Conservation (phyloP, 2,888 invertebrate genomes). For the Pilophorus perplexus region DNA sequence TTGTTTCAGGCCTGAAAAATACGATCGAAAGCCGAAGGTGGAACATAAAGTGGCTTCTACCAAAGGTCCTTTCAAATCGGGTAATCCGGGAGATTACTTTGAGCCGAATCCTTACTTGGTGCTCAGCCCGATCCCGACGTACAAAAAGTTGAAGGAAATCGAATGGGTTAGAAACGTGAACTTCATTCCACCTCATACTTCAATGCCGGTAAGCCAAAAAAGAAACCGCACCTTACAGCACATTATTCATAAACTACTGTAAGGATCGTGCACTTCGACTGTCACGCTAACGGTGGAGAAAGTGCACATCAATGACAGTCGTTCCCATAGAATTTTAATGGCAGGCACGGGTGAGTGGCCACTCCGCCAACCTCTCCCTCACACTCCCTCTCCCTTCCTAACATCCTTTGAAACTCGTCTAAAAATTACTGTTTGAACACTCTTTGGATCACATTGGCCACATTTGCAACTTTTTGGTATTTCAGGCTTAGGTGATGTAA, state of each 20-base stretch:
- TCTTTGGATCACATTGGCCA: no score
- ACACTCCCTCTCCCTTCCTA: no score
- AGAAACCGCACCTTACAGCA: no score
- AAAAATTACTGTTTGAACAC: no score
- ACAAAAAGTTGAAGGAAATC: conserved; percentile 30
- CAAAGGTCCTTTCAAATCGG: conserved; percentile 30
- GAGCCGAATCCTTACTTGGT: conserved; percentile 53
- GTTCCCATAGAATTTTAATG: no score
- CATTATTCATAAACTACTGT: no score
- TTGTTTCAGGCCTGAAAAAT: conserved; percentile 25
- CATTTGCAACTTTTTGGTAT: background rate
- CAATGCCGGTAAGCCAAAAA: conserved; percentile 11
- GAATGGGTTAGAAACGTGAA: conserved; percentile 7
- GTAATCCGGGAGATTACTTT: conserved; percentile 51
- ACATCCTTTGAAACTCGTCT: no score
- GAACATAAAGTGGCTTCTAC: background rate
- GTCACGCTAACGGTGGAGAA: no score
- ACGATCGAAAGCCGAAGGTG: conserved; percentile 12
- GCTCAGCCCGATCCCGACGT: conserved; percentile 32
- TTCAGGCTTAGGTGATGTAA: background rate
- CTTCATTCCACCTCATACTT: conserved; percentile 26
- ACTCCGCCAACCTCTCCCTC: no score
- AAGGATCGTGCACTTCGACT: no score
- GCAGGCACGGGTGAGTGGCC: no score
- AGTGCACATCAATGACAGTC: no score